Percentiles rank a stretch among this genome's conserved stretches.
phyloP scores from a whole-genome alignment of 2,888 invertebrate species.

The Cryptocheilus praepositus region DNA sequence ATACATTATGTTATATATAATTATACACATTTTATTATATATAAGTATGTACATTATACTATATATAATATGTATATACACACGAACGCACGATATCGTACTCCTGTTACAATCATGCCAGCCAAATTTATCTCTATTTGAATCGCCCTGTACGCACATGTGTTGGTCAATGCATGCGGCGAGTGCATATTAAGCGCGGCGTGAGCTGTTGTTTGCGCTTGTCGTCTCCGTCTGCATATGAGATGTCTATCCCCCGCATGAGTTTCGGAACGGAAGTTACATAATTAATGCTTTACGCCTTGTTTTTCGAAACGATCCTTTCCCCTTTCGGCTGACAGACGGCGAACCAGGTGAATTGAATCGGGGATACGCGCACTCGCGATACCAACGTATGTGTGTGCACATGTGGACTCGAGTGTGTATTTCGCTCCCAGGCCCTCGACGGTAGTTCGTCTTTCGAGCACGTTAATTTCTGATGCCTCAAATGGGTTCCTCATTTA shows the following conservation, averaged over 20 bases:
- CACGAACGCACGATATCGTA: no score
- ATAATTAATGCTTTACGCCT: conserved; percentile 53
- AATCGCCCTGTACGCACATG: conserved; percentile 4
- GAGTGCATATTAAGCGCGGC: not conserved
- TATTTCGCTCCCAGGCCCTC: not conserved
- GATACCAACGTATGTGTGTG: no score
- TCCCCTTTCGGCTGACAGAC: conserved; percentile 4
- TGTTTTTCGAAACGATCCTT: conserved; percentile 31
- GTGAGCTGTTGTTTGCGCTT: conserved; percentile 40
- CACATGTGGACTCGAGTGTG: not conserved
- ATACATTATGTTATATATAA: no score
- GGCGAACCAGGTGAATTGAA: conserved; percentile 16
- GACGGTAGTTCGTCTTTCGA: not conserved
- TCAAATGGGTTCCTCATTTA: no score
- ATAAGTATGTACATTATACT: no score
- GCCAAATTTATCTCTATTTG: not conserved
- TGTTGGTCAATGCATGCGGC: conserved; percentile 4
- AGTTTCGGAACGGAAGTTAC: conserved; percentile 54
- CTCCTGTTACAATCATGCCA: no score
- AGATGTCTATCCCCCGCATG: conserved; percentile 40
- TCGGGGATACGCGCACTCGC: no score
- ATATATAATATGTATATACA: no score
- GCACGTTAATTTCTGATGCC: not conserved
- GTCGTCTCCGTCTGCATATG: conserved; percentile 23
- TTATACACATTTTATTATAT: no score